Evolutionary conservation across 2,113 vertebrate genomes (phyloP).

Genomic region (Vimba vimba): DNA sequence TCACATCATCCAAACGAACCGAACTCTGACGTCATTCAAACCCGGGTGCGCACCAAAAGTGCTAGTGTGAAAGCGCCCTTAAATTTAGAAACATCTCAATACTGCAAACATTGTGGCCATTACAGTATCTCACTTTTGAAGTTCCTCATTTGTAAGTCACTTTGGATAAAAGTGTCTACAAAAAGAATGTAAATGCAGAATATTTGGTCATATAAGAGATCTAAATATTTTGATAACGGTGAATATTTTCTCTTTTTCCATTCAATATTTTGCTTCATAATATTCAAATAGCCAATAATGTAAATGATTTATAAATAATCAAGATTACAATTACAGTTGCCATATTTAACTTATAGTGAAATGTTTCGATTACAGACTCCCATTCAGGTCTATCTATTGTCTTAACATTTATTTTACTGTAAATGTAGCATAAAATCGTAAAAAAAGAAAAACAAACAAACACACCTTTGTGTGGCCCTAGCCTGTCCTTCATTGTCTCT

Average conservation of each 20-base stretch:
- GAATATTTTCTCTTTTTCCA: not conserved
- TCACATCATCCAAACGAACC: no score
- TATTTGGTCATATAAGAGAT: not conserved
- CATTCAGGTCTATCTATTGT: no score
- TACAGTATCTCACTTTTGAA: not conserved
- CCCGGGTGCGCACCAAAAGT: no score
- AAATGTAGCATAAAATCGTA: not conserved
- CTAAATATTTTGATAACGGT: not conserved
- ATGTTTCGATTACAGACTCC: no score
- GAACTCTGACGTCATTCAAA: no score
- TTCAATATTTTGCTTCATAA: not conserved
- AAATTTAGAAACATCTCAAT: not conserved
- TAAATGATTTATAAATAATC: no score
- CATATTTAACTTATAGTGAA: no score
- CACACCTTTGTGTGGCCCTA: not conserved
- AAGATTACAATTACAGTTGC: no score
- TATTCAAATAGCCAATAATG: not conserved
- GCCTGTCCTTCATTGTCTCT: not conserved
- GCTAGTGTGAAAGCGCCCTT: no score
- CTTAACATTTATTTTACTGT: no score
- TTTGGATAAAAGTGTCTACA: not conserved
- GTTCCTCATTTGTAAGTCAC: not conserved
- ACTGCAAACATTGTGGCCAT: not conserved
- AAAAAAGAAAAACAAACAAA: not conserved
- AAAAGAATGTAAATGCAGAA: not conserved